Conservation (phyloP, 2,797 vertebrate genomes). For the Paratrypauchen microcephalus region DNA sequence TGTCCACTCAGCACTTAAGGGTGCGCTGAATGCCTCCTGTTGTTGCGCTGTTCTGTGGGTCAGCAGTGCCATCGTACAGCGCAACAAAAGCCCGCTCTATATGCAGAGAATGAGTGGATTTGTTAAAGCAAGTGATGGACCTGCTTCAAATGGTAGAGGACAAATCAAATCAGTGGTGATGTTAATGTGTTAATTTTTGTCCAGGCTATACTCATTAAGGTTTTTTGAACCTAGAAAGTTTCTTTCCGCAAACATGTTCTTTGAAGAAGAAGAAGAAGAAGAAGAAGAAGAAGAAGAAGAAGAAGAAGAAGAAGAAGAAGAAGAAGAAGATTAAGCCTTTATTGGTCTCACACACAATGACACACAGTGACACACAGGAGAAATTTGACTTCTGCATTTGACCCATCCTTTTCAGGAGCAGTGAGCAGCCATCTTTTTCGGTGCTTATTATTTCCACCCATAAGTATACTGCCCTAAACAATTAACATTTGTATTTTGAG, state of each 20-base stretch:
- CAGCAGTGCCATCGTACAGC: constrained; percentile 74
- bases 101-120: constrained; percentile 68
- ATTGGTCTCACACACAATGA: no score
- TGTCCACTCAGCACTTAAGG: constrained; percentile 70
- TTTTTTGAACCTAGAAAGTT: neutral
- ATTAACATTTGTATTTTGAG: no score
- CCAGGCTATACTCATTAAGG: neutral
- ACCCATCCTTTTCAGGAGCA: no score
- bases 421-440: no score
- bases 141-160: constrained; percentile 17
- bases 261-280: no score
- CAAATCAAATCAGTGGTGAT: neutral
- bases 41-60: constrained; percentile 71
- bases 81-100: constrained; percentile 69
- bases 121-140: constrained; percentile 44
- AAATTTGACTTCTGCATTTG: no score
- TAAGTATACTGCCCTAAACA: no score
- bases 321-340: no score
- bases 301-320: no score
- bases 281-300: no score
- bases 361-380: no score
- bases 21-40: constrained; percentile 49
- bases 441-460: no score
- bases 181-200: neutral
- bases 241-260: neutral